Evolutionary conservation across 2,797 vertebrate genomes (phyloP), one percentile per base, ranked within the genome.

Genomic region (Anguilla anguilla): DNA sequence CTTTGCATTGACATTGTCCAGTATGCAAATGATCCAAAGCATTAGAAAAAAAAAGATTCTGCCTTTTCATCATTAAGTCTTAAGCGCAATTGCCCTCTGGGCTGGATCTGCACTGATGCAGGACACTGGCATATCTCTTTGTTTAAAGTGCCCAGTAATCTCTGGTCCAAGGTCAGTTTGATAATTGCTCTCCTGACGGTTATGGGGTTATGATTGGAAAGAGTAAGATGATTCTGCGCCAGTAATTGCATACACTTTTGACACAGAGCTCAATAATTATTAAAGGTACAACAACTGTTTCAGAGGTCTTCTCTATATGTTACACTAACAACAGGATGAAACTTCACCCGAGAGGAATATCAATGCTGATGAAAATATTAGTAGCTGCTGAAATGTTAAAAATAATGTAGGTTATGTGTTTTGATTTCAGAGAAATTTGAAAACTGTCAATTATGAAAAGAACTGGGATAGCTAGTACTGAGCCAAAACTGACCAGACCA

Each of bases 171-270:
- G 61, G 61, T 64, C 61, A 64, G 61, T 64, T 64, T n/a, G 7
- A 64, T 55, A 46, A 19, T 85, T 91, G 57, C 53, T 89, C 91
- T 89, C 51, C 82, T 64, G 61, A 1, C 7, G 55, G 55, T 57
- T 57, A 57, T 64, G 25, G 19, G 61, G 61, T 64, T n/a, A 64
- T 64, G 19, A 64, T 64, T 64, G 25, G 22, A n/a, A 22, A 64
- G 61, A n/a, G 22, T 64, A 64, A 64, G 25, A 64, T 64, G 3
- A 64, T 64, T 64, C 55, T 57, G 55, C 11, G 55, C 55, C 55
- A 57, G 55, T 57, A 57, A 57, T 57, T 57, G 55, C 55, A 57
- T 57, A 17, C 61, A 64, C 61, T 64, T 64, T 64, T 22, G 25
- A 22, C 61, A 64, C 61, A 57, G 55, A 17, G 55, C 55, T 57